Conservation (phyloP, 2,888 invertebrate species). For the Marasmarcha lunaedactyla region DNA sequence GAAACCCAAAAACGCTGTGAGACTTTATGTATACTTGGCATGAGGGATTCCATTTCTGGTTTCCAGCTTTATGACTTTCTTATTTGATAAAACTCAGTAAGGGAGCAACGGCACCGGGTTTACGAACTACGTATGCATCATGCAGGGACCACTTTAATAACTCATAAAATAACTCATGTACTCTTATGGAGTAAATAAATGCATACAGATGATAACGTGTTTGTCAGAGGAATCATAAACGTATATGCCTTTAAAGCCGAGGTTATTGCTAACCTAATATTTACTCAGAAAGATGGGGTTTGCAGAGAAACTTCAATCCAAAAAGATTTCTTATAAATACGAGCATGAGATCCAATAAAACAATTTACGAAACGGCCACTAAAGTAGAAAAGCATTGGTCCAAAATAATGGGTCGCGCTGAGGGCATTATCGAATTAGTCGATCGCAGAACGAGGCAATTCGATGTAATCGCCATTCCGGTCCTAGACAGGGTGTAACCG, state of each 20-base stretch:
- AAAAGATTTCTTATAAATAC: too few relatives aligned
- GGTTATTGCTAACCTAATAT: too few relatives aligned
- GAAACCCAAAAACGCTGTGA: constrained; percentile 12
- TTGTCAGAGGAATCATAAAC: too few relatives aligned
- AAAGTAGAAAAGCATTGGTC: constrained; percentile 35
- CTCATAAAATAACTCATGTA: not conserved
- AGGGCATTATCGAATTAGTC: constrained; percentile 57
- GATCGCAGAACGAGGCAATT: constrained; percentile 38
- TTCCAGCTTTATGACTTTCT: constrained; percentile 39
- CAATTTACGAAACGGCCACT: not conserved
- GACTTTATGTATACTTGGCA: constrained; percentile 38
- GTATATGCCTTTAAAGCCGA: too few relatives aligned
- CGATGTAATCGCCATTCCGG: constrained; percentile 47
- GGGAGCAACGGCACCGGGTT: constrained; percentile 16
- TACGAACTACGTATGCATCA: not conserved
- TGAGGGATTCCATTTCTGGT: constrained; percentile 35
- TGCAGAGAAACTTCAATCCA: too few relatives aligned
- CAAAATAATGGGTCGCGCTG: constrained; percentile 38
- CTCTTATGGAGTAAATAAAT: not conserved
- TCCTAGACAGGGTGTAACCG: constrained; percentile 43
- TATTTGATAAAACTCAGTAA: constrained; percentile 38
- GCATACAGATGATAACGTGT: not conserved
- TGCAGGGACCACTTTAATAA: not conserved
- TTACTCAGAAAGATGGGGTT: too few relatives aligned
- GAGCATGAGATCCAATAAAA: not conserved